Base-by-base conservation (phyloP, 2,797 vertebrate species). In the Neosilurus mollespiculum region DNA sequence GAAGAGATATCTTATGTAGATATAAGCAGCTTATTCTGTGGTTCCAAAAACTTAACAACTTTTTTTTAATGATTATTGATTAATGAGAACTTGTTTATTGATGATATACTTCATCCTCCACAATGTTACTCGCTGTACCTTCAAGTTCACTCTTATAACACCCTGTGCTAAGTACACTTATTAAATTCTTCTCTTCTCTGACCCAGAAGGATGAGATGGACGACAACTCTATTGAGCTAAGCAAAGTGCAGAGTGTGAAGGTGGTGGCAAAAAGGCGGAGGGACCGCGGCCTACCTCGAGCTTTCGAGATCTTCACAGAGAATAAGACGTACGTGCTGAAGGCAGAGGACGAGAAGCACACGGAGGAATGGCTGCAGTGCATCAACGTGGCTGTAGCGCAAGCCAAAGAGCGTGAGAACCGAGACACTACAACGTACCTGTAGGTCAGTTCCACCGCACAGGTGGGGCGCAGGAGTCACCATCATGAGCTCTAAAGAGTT, bases 271-370 rank as follows among this genome's bases (percentile, higher is more conserved):
- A 92, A 91, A 98, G 97, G 88, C 96, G 95, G 0, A 93, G 96
- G 53, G 97, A 97, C 86, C 95, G 96, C 15, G 93, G 96, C 64
- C 94, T 98, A 76, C 98, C 97, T 0, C 93, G 96, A 4, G 98
- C 97, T 88, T 99, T 99, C 0, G 97, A 99, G 93, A 98, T 99
- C 92, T 99, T 99, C 91, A 97, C 97, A 0, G 96, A 96, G 83
- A 96, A 88, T 82, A 97, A 97, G 89, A 97, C 92, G 0, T 98
- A 97, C 0, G 95, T 98, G 81, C 92, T 99, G 91, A 99, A 98
- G 91, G 98, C 97, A 81, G 94, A 96, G 87, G 97, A 99, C 0
- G 93, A 98, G 93, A 96, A 94, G 89, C 94, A 96, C 0, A 93
- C 97, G 0, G 96, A 96, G 89, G 95, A 98, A 83, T 99, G 98